Percentiles rank a stretch among this genome's conserved stretches.
phyloP scores from a whole-genome alignment of 2,797 vertebrate genomes.

The Ficedula albicollis region DNA sequence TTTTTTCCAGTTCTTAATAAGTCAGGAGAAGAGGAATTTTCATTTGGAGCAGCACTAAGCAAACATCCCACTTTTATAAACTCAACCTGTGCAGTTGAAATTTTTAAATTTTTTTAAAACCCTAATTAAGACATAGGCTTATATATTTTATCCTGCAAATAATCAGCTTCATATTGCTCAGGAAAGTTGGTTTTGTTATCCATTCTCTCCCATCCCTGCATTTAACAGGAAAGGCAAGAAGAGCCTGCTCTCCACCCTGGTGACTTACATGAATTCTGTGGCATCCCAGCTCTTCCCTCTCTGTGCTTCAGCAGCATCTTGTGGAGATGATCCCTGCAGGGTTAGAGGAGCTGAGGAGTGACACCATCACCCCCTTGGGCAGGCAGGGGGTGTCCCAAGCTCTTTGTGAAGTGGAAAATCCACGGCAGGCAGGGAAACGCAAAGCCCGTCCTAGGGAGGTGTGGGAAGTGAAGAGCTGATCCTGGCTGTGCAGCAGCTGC shows the following conservation, averaged over 20 bases:
- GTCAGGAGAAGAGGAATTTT: neutral
- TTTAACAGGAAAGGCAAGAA: neutral
- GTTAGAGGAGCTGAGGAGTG: neutral
- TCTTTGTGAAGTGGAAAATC: neutral
- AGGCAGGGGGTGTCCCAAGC: neutral
- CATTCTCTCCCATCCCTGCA: rapidly evolving
- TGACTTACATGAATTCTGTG: slow-evolving; percentile 2
- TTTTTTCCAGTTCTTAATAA: neutral
- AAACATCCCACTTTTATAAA: neutral
- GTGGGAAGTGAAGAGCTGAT: neutral
- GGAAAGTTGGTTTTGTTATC: neutral
- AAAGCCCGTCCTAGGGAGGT: neutral
- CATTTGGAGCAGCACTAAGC: neutral
- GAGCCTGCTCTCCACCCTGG: neutral
- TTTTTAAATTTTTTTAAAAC: neutral
- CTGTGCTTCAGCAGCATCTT: neutral
- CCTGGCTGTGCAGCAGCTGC: neutral
- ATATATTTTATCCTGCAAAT: neutral
- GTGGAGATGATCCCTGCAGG: neutral
- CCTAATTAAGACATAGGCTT: neutral
- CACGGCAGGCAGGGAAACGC: neutral
- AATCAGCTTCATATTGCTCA: neutral
- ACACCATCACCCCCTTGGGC: neutral
- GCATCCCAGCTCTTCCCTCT: neutral
- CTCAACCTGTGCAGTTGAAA: neutral